Percentiles rank a stretch among this genome's conserved stretches.
These are phyloP conservation scores for Heptranchias perlo DNA, from an alignment of 2,113 vertebrate genomes.

Conservation along the genomic window DNA sequence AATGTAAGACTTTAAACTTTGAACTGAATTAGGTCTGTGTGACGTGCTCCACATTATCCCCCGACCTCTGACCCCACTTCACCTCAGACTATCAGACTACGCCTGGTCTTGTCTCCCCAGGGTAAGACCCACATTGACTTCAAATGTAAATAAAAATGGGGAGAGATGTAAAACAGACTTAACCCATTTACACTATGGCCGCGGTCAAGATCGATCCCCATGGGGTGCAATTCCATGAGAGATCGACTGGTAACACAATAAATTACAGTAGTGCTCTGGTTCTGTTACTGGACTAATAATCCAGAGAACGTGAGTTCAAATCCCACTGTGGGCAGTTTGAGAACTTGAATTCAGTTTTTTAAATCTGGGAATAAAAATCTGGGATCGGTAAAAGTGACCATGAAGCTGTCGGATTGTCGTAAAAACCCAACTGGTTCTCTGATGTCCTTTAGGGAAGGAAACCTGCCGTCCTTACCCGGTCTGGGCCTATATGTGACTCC, in stretches of 20 bases:
- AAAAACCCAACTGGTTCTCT: too few species aligned
- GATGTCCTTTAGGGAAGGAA: too few species aligned
- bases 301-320: not conserved
- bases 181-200: too few species aligned
- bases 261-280: not conserved
- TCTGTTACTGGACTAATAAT: not conserved
- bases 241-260: not conserved
- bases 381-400: not conserved
- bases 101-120: not conserved
- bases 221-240: too few species aligned
- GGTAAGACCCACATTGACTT: not conserved
- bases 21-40: not conserved
- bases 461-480: too few species aligned
- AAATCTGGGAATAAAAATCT: not conserved
- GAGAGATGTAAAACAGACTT: not conserved
- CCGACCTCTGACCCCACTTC: not conserved
- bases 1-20: not conserved
- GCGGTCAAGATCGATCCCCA: too few species aligned
- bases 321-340: not conserved
- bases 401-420: not conserved
- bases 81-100: not conserved
- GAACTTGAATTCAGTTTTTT: not conserved
- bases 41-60: not conserved
- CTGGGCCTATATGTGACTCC: too few species aligned
- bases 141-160: not conserved